These are phyloP conservation scores for Rutilus rutilus DNA, from an alignment of 2,113 vertebrate species.

Conservation along the genomic window DNA sequence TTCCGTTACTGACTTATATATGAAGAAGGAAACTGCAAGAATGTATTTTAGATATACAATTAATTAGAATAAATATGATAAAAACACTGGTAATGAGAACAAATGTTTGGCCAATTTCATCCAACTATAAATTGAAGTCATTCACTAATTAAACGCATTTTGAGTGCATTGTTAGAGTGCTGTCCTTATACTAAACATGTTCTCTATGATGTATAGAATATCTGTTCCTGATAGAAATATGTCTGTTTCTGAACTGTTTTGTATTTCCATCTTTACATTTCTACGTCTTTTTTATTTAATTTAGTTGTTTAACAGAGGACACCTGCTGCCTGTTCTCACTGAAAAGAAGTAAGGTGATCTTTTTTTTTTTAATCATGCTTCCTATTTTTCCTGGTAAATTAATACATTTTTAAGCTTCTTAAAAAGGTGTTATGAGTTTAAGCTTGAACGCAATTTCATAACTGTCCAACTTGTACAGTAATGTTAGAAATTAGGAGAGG, in stretches of 20 bases:
- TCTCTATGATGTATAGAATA: background rate
- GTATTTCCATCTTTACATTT: too few species aligned
- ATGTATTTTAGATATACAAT: background rate
- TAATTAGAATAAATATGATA: background rate
- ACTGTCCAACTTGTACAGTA: background rate
- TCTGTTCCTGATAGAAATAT: background rate
- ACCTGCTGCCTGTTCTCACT: background rate
- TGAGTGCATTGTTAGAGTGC: background rate
- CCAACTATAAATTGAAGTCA: background rate
- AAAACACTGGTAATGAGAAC: background rate
- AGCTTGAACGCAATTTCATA: background rate
- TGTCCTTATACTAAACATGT: background rate
- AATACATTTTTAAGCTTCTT: background rate
- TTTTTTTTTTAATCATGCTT: background rate
- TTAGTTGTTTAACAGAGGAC: too few species aligned
- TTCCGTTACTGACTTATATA: background rate
- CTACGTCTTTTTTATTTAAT: too few species aligned
- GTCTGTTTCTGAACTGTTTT: background rate
- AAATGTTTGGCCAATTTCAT: background rate
- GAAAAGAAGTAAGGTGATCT: background rate
- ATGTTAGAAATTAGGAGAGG: background rate
- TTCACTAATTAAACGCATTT: background rate
- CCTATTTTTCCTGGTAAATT: background rate
- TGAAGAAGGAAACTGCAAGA: background rate
- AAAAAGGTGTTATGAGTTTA: background rate